Evolutionary conservation across 2,113 vertebrate species (phyloP), one percentile per base, ranked within the genome.

Genomic region (Vulpes vulpes): DNA sequence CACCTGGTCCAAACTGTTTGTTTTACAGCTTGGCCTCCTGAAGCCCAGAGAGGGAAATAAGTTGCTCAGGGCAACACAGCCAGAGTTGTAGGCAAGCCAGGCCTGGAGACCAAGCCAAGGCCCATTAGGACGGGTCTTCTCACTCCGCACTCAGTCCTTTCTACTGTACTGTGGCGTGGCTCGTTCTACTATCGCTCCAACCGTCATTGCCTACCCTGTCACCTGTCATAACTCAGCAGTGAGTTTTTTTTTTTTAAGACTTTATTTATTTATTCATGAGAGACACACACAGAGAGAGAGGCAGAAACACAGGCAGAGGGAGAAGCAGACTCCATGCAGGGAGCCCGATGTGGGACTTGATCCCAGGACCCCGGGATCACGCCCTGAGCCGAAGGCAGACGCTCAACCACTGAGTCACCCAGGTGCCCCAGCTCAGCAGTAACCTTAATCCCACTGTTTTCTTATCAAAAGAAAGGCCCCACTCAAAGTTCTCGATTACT

Each of bases 81-180:
- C 30, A 15, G 38, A 89, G 17, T 8, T 74, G 27, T 8, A 30
- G 57, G 7, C 83, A 88, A 23, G 27, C 20, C n/a, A 53, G 11
- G 32, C 23, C 49, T 69, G 35, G 38, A 74, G 51, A 73, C 64
- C 60, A 59, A 55, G 22, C 25, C 60, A 62, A 64, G 60, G 30
- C 64, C 8, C n/a, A n/a, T 55, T 0, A 69, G 62, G 64, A 59
- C 0, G 0, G 57, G n/a, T 74, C 57, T 95, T 19, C n/a, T n/a
- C 32, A 71, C 5, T 12, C 5, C n/a, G 32, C 32, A 35, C 20
- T 69, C 35, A 1, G 53, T 30, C 35, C 11, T 9, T 43, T 67
- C 83, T 14, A 11, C 8, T 10, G 10, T 1, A 9, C 20, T 0
- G 4, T 3, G 5, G 11, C 1, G 2, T 2, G 23, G 25, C 74